phyloP scores from a whole-genome alignment of 1,140 invertebrate genomes.

The Agrilus planipennis region DNA sequence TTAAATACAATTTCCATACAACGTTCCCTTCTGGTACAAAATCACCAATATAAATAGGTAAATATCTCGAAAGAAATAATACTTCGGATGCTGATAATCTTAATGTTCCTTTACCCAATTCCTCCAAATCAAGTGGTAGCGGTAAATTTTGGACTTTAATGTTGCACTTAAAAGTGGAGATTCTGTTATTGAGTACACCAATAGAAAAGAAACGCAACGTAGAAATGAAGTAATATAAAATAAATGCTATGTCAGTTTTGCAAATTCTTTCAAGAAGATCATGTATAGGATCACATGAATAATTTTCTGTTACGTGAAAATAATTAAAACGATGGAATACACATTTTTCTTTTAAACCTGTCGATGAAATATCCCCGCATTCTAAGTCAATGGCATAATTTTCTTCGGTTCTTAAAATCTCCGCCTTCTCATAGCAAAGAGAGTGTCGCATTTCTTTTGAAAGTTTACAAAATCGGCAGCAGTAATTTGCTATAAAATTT shows the following conservation, averaged over 20 bases:
- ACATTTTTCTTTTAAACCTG: neutral
- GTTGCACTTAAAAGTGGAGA: neutral
- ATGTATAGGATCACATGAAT: constrained; percentile 10
- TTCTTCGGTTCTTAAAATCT: neutral
- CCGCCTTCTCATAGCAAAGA: constrained; percentile 12
- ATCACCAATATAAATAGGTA: neutral
- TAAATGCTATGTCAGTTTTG: constrained; percentile 1
- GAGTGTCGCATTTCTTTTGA: neutral
- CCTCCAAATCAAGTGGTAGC: neutral
- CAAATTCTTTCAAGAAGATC: constrained; percentile 29
- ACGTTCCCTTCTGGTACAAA: neutral
- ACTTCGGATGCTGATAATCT: neutral
- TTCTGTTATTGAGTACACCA: neutral
- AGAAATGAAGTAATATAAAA: neutral
- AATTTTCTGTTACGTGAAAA: constrained; percentile 4
- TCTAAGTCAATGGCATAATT: neutral
- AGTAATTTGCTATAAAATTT: constrained; percentile 22
- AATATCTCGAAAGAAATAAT: neutral
- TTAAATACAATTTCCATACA: neutral
- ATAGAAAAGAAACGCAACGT: neutral
- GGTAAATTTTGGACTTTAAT: neutral
- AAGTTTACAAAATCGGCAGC: constrained; percentile 22
- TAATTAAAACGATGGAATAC: neutral
- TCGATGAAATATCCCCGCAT: neutral
- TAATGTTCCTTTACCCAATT: neutral